phyloP scores from a whole-genome alignment of 2,888 invertebrate species.

The Drepanosiphum platanoidis region DNA sequence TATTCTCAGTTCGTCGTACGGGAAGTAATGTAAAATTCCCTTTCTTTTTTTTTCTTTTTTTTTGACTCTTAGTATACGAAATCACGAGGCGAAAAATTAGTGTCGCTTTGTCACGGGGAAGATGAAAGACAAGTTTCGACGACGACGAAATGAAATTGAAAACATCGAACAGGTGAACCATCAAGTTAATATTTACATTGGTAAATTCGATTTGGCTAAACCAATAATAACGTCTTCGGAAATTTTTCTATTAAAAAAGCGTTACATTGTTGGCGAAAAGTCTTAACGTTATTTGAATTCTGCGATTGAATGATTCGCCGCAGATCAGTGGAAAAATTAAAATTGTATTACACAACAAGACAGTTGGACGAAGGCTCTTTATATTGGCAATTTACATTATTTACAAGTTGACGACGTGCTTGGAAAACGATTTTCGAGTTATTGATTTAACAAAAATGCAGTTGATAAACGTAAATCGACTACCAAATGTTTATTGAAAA shows the following conservation, averaged over 20 bases:
- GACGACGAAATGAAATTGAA: slow-evolving; percentile 22
- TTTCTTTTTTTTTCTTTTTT: slow-evolving; percentile 11
- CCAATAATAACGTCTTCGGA: background rate
- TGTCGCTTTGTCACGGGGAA: slow-evolving; percentile 43
- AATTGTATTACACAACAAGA: no score
- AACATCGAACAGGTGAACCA: slow-evolving; percentile 38
- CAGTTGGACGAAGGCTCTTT: no score
- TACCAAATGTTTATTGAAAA: no score
- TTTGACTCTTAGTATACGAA: slow-evolving; percentile 29
- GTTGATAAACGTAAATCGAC: no score
- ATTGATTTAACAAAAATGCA: no score
- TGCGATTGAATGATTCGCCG: no score
- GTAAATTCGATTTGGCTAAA: slow-evolving; percentile 24
- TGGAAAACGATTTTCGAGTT: no score
- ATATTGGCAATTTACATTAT: no score
- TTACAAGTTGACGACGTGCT: no score
- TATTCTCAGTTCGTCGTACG: slow-evolving; percentile 17
- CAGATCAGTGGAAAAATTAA: no score
- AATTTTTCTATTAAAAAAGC: background rate
- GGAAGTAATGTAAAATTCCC: slow-evolving; percentile 41
- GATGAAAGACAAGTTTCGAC: slow-evolving; percentile 36
- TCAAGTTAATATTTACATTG: slow-evolving; percentile 47
- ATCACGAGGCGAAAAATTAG: slow-evolving; percentile 59
- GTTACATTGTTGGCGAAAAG: background rate
- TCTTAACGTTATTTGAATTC: background rate